Conservation (phyloP, 1,140 invertebrate species). For the Sitodiplosis mosellana region DNA sequence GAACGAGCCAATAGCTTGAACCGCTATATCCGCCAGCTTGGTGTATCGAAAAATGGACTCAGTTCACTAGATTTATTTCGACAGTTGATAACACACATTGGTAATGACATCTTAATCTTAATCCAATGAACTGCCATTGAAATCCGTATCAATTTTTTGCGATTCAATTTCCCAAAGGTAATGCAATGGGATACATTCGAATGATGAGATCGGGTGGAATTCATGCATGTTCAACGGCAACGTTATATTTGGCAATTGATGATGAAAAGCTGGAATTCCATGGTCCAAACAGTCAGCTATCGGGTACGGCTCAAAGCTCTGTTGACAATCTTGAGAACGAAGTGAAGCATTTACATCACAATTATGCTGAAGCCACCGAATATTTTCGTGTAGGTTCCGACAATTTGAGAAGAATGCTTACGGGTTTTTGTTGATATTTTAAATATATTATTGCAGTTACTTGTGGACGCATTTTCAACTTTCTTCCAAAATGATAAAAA, state of each 20-base stretch:
- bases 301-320: conserved; percentile 38
- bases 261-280: conserved; percentile 49
- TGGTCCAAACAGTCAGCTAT: conserved; percentile 31
- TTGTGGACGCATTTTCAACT: conserved; percentile 82
- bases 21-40: conserved; percentile 76
- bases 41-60: conserved; percentile 59
- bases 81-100: conserved; percentile 81
- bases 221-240: conserved; percentile 79
- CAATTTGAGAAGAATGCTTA: not conserved
- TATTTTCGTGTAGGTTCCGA: conserved; percentile 65
- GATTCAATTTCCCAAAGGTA: too few relatives aligned
- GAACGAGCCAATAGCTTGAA: conserved; percentile 92
- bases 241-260: conserved; percentile 74
- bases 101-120: conserved; percentile 23
- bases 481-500: conserved; percentile 75
- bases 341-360: conserved; percentile 57
- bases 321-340: conserved; percentile 57
- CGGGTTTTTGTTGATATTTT: too few relatives aligned
- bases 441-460: conserved; percentile 32
- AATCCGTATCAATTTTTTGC: conserved; percentile 5
- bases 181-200: conserved; percentile 90
- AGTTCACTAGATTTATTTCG: conserved; percentile 89
- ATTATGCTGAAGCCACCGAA: conserved; percentile 84
- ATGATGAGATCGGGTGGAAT: conserved; percentile 86
- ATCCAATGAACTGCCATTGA: not conserved